Conservation (phyloP, 2,888 invertebrate species). For the Poecilus cupreus region DNA sequence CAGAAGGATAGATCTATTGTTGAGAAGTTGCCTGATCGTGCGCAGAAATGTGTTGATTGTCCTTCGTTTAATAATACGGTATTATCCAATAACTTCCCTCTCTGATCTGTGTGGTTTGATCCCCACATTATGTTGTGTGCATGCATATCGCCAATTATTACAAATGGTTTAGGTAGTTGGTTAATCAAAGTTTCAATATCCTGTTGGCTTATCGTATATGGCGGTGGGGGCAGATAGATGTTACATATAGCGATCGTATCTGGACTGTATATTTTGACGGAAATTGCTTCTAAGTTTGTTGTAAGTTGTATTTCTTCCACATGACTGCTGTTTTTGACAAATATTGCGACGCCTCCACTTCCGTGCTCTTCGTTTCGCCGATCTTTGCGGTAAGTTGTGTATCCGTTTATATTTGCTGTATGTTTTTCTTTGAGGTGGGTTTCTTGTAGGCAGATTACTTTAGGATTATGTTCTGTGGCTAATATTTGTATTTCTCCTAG, state of each 20-base stretch:
- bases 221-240: constrained; percentile 37
- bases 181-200: not conserved
- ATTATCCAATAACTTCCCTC: not conserved
- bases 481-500: constrained; percentile 35
- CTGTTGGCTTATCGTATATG: not conserved
- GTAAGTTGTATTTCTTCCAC: not conserved
- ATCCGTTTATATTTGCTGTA: constrained; percentile 15
- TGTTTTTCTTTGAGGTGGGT: constrained; percentile 46
- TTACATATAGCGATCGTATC: constrained; percentile 33
- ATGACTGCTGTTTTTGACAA: not conserved
- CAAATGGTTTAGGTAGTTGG: constrained; percentile 12
- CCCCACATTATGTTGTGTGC: constrained; percentile 35
- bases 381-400: constrained; percentile 30
- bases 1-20: constrained; percentile 36
- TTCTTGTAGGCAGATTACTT: constrained; percentile 52
- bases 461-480: constrained; percentile 16
- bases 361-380: not conserved
- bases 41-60: not conserved
- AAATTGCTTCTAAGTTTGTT: constrained; percentile 6
- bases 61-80: not conserved
- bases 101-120: not conserved
- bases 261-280: not conserved
- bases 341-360: constrained; percentile 34
- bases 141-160: constrained; percentile 49
- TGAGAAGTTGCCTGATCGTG: constrained; percentile 21